phyloP scores from a whole-genome alignment of 2,888 invertebrate genomes.

The Clostera curtula region DNA sequence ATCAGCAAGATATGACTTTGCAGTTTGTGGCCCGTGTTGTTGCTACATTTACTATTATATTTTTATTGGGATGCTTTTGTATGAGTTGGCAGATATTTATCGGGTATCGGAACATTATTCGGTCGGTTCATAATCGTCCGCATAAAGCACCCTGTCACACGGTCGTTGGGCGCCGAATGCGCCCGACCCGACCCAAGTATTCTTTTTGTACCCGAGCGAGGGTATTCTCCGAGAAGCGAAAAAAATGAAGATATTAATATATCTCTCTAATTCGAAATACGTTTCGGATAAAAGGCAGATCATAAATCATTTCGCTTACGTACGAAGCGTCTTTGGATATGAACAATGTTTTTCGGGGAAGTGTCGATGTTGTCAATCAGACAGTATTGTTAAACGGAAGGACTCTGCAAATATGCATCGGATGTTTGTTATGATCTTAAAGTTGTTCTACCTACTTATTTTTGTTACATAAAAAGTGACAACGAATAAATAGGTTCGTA shows the following conservation, averaged over 20 bases:
- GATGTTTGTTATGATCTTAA: no score
- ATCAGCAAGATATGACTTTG: slow-evolving; percentile 66
- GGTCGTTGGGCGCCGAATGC: slow-evolving; percentile 71
- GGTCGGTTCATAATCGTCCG: slow-evolving; percentile 70
- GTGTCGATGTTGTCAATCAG: slow-evolving; percentile 48
- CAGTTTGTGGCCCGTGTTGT: slow-evolving; percentile 67
- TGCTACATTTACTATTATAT: slow-evolving; percentile 72
- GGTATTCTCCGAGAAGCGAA: slow-evolving; percentile 70
- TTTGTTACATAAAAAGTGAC: no score
- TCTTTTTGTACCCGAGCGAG: slow-evolving; percentile 67
- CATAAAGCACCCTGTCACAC: slow-evolving; percentile 75
- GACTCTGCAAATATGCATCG: slow-evolving; percentile 10
- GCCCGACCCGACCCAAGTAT: slow-evolving; percentile 55
- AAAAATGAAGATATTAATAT: slow-evolving; percentile 75
- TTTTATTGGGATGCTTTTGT: slow-evolving; percentile 74
- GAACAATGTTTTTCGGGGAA: slow-evolving; percentile 61
- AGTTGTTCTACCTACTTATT: no score
- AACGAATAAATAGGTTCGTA: no score
- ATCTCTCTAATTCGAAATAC: slow-evolving; percentile 75
- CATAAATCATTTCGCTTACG: slow-evolving; percentile 65
- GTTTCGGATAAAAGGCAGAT: slow-evolving; percentile 67
- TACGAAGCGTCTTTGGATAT: slow-evolving; percentile 58
- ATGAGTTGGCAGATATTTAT: slow-evolving; percentile 76
- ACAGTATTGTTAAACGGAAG: slow-evolving; percentile 41
- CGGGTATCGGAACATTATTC: slow-evolving; percentile 73